Conservation (phyloP, 1,140 invertebrate genomes). For the Ephestia elutella region DNA sequence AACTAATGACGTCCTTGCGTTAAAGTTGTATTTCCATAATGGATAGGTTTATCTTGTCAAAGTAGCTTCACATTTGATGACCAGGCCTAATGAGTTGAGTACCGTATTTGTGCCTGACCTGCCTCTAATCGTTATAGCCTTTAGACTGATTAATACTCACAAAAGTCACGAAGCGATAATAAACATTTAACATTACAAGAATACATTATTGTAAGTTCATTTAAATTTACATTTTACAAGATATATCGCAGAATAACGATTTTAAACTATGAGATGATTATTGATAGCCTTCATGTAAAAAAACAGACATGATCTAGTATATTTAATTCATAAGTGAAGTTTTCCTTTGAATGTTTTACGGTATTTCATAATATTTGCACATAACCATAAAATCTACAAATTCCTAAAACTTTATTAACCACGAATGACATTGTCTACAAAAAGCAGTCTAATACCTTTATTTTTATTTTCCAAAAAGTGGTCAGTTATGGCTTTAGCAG, state of each 20-base stretch:
- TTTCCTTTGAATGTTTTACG: too few relatives aligned
- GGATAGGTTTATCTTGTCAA: background rate
- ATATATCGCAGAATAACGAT: too few relatives aligned
- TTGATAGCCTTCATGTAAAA: too few relatives aligned
- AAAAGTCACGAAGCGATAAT: too few relatives aligned
- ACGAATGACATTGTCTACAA: conserved; percentile 11
- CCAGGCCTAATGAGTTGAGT: conserved; percentile 25
- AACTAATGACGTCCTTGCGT: background rate
- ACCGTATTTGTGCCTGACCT: conserved; percentile 10
- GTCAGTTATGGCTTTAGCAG: background rate
- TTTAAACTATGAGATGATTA: too few relatives aligned
- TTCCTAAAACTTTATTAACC: conserved; percentile 17
- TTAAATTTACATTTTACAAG: too few relatives aligned
- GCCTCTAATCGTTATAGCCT: conserved; percentile 35
- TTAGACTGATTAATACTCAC: conserved; percentile 38
- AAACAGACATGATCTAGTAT: too few relatives aligned
- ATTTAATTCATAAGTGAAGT: too few relatives aligned
- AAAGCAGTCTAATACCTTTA: conserved; percentile 17
- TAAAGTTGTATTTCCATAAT: background rate
- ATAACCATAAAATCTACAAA: too few relatives aligned
- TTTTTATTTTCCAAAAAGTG: conserved; percentile 19
- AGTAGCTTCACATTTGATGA: background rate
- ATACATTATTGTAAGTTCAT: too few relatives aligned
- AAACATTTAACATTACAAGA: too few relatives aligned
- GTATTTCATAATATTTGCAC: too few relatives aligned